Evolutionary conservation across 2,797 vertebrate genomes (phyloP).

Genomic region (Chrysolophus pictus): DNA sequence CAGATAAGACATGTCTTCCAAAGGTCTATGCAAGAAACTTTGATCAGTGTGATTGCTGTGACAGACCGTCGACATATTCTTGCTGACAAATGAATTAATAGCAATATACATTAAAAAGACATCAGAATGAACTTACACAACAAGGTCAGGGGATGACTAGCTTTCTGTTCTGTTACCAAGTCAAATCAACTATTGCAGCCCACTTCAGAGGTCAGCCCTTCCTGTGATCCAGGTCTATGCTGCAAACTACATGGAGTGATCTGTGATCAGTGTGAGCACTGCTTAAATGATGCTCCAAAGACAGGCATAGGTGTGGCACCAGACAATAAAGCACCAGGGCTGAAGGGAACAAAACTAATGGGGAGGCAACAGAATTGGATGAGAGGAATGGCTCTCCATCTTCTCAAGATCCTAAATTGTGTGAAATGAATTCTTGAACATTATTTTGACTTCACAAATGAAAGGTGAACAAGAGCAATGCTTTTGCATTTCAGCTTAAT

Average conservation of each 20-base stretch:
- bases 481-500: not conserved
- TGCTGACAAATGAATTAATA: not conserved
- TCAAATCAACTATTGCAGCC: constrained; percentile 10
- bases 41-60: not conserved
- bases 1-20: not conserved
- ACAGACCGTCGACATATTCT: not conserved
- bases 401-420: not conserved
- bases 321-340: not conserved
- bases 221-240: not conserved
- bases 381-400: not conserved
- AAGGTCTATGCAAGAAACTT: not conserved
- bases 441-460: not conserved
- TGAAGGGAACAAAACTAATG: not conserved
- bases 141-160: not conserved
- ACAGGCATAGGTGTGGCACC: not conserved
- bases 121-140: not conserved
- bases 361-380: not conserved
- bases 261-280: accelerated
- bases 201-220: not conserved
- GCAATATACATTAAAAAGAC: not conserved
- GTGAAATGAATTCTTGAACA: not conserved
- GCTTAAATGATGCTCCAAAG: not conserved
- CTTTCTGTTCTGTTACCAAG: not conserved
- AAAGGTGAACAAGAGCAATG: not conserved
- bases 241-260: not conserved